Conservation (phyloP, 1,140 invertebrate genomes). For the Aphaenogaster ashmeadi region DNA sequence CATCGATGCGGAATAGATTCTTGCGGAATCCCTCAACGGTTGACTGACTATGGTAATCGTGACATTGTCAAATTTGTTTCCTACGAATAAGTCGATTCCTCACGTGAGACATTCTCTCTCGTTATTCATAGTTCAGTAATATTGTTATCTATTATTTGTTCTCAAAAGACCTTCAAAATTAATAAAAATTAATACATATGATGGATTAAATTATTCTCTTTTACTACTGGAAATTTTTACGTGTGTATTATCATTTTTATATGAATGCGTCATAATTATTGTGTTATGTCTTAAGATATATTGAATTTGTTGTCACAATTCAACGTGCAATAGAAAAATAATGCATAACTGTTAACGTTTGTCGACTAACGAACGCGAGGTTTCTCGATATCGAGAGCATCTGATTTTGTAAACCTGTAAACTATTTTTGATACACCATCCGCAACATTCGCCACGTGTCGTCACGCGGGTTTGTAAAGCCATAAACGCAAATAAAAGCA, state of each 20-base stretch:
- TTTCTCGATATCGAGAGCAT: background rate
- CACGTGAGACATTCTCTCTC: background rate
- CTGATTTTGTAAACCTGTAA: slow-evolving; percentile 23
- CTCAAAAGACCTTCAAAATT: background rate
- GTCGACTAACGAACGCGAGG: background rate
- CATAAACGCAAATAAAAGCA: slow-evolving; percentile 36
- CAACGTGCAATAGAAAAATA: background rate
- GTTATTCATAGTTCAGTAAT: background rate
- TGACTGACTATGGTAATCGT: background rate
- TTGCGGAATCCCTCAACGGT: background rate
- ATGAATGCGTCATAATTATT: background rate
- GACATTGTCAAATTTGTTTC: background rate
- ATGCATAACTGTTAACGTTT: background rate
- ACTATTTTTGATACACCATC: slow-evolving; percentile 25
- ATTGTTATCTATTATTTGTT: background rate
- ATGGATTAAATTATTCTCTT: background rate
- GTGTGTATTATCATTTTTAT: background rate
- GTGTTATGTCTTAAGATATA: background rate
- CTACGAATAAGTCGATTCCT: background rate
- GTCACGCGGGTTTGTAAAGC: slow-evolving; percentile 15
- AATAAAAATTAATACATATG: background rate
- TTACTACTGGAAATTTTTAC: background rate
- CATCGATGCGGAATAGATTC: slow-evolving; percentile 22
- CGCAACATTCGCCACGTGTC: slow-evolving; percentile 7
- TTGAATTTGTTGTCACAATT: background rate